Evolutionary conservation across 2,888 invertebrate species (phyloP), one percentile per base, ranked within the genome.

Genomic region (Sisyra nigra): DNA sequence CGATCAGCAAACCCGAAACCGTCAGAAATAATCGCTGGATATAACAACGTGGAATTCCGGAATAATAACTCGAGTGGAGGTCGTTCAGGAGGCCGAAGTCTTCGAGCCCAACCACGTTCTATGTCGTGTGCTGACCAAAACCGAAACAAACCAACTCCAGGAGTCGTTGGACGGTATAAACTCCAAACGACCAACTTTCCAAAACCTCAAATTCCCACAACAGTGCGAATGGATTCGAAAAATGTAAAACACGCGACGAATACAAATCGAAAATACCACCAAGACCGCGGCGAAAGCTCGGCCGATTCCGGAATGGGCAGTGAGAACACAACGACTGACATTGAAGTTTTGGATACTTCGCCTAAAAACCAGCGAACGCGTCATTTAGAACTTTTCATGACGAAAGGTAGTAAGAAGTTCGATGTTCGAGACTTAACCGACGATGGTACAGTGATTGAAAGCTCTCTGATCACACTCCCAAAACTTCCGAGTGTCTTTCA

Each of bases 11-110:
- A 77, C 9, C 78, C 80, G 14, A 76, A 76, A 51, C 80, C 80
- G 57, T 78, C 79, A 55, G 65, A 69, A 2, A 67, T 65, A 37
- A 74, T 76, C 5, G 60, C 62, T 1, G 54, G 72, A n/a, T 71
- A 78, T 47, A 71, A 74, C 30, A 81, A 77, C 61, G 76, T 84
- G 62, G 84, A 84, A 52, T 84, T 81, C 66, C 72, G 82, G 54
- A 78, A 79, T 57, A 57, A 66, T 3, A 55, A 54, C 48, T 43
- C 24, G 7, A 46, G 44, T 33, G 44, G 49, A 41, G 49, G 49
- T 31, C 47, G 50, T 15, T 52, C 53, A 49, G 50, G 53, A 45
- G 51, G 44, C 33, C 5, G 34, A 15, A n/a, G n/a, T n/a, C 24
- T 24, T 5, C 3, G 24, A 24, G 24, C 7, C 7, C 24, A 24